phyloP scores from a whole-genome alignment of 1,140 invertebrate genomes.

The Sinonovacula constricta region DNA sequence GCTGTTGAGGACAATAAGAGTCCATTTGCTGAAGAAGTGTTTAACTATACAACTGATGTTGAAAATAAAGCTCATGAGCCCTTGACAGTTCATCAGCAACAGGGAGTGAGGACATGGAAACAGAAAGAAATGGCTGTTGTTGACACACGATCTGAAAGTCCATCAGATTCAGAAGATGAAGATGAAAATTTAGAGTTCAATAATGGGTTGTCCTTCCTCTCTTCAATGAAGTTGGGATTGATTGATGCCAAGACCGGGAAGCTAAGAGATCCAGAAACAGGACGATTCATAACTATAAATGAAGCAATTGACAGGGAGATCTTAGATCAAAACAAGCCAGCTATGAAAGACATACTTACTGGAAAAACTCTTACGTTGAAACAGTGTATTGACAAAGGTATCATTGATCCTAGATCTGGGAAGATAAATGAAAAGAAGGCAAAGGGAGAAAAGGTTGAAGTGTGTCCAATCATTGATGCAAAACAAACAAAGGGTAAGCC shows the following conservation, averaged over 20 bases:
- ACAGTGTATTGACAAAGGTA: slow-evolving; percentile 76
- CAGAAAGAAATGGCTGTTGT: slow-evolving; percentile 39
- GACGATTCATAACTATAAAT: slow-evolving; percentile 86
- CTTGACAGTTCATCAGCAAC: slow-evolving; percentile 37
- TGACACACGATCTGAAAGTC: slow-evolving; percentile 11
- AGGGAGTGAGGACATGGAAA: slow-evolving; percentile 30
- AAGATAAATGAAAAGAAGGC: slow-evolving; percentile 72
- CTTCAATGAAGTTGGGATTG: slow-evolving; percentile 83
- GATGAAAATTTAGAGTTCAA: slow-evolving; percentile 17
- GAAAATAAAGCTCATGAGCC: slow-evolving; percentile 48
- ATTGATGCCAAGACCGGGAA: slow-evolving; percentile 86
- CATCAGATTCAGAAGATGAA: slow-evolving; percentile 20
- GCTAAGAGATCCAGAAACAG: slow-evolving; percentile 89
- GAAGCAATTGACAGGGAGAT: slow-evolving; percentile 90
- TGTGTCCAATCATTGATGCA: slow-evolving; percentile 55
- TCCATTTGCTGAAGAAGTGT: slow-evolving; percentile 64
- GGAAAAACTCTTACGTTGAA: slow-evolving; percentile 67
- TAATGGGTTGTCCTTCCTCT: slow-evolving; percentile 69
- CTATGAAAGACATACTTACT: slow-evolving; percentile 65
- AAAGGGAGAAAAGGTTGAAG: slow-evolving; percentile 53
- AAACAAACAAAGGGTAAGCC: slow-evolving; percentile 63
- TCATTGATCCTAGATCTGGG: slow-evolving; percentile 76
- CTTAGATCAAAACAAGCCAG: slow-evolving; percentile 83
- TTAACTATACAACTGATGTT: slow-evolving; percentile 71
- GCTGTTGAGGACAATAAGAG: slow-evolving; percentile 47